Evolutionary conservation across 2,113 vertebrate genomes (phyloP).

Genomic region (Rana temporaria): DNA sequence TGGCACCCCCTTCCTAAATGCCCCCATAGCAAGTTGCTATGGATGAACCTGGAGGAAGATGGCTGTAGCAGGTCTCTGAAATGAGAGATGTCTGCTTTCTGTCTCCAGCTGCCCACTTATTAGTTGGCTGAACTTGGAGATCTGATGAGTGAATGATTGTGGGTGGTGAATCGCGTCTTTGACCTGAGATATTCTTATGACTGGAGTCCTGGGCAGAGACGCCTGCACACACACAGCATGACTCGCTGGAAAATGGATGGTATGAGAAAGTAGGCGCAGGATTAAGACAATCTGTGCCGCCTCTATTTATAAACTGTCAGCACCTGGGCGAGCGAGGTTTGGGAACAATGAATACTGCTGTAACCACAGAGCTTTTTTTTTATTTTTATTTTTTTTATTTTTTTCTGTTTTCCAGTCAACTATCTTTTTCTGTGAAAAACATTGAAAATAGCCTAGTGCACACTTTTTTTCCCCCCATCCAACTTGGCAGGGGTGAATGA

Average conservation of each 20-base stretch:
- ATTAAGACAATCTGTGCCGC: slow-evolving; percentile 16
- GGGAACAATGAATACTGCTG: not conserved
- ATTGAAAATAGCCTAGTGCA: too few relatives aligned
- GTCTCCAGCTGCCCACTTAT: slow-evolving; percentile 49
- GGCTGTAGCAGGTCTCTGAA: slow-evolving; percentile 26
- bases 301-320: slow-evolving; percentile 7
- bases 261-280: slow-evolving; percentile 9
- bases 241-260: slow-evolving; percentile 13
- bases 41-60: not conserved
- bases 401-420: too few relatives aligned
- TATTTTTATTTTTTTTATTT: too few relatives aligned
- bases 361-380: too few relatives aligned
- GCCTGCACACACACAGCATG: not conserved
- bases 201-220: not conserved
- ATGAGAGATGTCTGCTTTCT: slow-evolving; percentile 34
- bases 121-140: slow-evolving; percentile 23
- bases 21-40: too few relatives aligned
- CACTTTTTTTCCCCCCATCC: too few relatives aligned
- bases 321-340: not conserved
- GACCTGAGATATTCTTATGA: slow-evolving; percentile 30
- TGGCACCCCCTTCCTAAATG: too few relatives aligned
- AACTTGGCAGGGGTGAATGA: too few relatives aligned
- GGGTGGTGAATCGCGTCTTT: slow-evolving; percentile 37
- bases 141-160: slow-evolving; percentile 53
- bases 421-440: too few relatives aligned